Base-by-base conservation (phyloP, 2,113 vertebrate species). In the Prochilodus magdalenae region DNA sequence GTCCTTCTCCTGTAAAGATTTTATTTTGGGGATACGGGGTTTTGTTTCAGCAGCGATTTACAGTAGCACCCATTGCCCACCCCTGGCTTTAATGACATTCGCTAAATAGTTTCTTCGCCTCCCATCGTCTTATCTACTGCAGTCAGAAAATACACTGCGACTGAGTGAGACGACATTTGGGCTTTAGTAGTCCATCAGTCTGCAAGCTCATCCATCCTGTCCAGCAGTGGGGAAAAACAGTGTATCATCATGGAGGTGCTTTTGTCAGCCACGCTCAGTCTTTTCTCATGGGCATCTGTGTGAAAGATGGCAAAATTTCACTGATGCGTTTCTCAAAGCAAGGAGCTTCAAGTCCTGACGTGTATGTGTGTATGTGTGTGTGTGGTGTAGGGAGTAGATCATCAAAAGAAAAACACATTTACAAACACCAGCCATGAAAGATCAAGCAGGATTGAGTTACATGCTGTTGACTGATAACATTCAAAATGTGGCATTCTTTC, bases 341-440 rank as follows among this genome's bases (percentile, higher is more conserved):
- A 85, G 79, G 79, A 59, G 77, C 79, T 74, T 87, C 87, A 83
- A 88, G 87, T 86, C 77, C 70, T 84, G 66, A 79, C 88, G n/a
- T 60, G 57, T 26, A 11, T 60, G 57, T 60, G 57, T n/a, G 57
- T 60, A 3, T 60, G 24, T 60, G 14, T 33, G 55, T 18, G 62
- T 44, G 60, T 44, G 18, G 30, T 77, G 80, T 83, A 80, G 72
- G 76, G 81, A 86, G 83, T 40, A 72, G 73, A 85, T 86, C 84
- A 88, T 88, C 87, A 90, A 89, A 88, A 77, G 70, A 70, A 79
- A 60, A 86, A 82, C 84, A 86, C 77, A 81, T 83, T 78, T 81
- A 74, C 79, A 82, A 85, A 79, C 76, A 66, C 72, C 57, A 80
- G 75, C 51, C 69, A 89, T 85, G 85, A 80, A 85, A 87, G 85